Percentiles rank a stretch among this genome's conserved stretches.
These are phyloP conservation scores for Microhierax caerulescens DNA, from an alignment of 2,797 vertebrate species.

Conservation along the genomic window DNA sequence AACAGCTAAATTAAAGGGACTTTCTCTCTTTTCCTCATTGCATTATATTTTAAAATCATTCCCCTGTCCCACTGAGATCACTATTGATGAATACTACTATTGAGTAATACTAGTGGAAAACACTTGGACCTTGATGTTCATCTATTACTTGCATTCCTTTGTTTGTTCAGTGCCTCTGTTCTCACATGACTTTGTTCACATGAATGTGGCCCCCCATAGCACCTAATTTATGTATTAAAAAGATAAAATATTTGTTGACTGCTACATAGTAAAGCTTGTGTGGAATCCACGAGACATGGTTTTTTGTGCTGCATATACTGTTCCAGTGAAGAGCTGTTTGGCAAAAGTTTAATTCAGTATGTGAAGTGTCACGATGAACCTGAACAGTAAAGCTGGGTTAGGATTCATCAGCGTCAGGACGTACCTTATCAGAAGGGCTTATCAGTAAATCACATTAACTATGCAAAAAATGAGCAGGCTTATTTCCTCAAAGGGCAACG, in stretches of 20 bases:
- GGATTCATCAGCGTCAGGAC: background rate
- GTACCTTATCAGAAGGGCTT: background rate
- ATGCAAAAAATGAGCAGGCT: background rate
- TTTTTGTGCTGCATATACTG: background rate
- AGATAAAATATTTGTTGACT: background rate
- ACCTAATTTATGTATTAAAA: background rate
- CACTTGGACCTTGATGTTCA: background rate
- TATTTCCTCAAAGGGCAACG: background rate
- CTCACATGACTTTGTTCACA: background rate
- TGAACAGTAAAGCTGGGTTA: background rate
- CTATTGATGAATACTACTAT: background rate
- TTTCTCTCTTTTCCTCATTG: background rate
- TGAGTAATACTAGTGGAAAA: background rate
- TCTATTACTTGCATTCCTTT: background rate
- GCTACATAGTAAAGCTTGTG: background rate
- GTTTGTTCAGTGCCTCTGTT: background rate
- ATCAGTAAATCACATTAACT: background rate
- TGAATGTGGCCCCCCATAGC: rapidly evolving
- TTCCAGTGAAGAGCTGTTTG: background rate
- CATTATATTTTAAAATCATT: background rate
- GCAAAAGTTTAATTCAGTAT: background rate
- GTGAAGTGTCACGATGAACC: background rate
- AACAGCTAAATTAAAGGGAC: background rate
- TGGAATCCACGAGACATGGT: background rate
- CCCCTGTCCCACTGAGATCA: background rate